Evolutionary conservation across 2,113 vertebrate genomes (phyloP).

Genomic region (Empidonax alnorum): DNA sequence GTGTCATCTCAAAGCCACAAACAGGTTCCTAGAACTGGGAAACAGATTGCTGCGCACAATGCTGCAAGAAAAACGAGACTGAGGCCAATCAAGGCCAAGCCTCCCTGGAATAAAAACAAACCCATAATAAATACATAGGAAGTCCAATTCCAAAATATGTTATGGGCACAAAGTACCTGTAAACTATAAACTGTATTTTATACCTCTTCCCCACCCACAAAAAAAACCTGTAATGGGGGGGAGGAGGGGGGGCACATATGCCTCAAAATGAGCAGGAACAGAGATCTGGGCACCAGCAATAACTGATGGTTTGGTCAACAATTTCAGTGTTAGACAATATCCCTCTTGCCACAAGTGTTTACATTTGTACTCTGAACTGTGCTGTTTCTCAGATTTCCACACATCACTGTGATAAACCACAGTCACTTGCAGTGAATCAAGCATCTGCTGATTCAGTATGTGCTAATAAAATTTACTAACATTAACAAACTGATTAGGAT

Average conservation of each 20-base stretch:
- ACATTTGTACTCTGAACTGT: accelerated
- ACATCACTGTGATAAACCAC: neutral
- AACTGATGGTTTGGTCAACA: neutral
- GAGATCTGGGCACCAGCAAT: neutral
- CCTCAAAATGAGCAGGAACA: neutral
- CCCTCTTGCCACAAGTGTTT: neutral
- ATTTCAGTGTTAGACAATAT: neutral
- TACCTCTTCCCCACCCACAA: accelerated
- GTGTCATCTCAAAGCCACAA: neutral
- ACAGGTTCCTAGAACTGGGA: neutral
- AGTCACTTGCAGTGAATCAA: neutral
- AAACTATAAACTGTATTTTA: neutral
- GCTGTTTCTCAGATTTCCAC: neutral
- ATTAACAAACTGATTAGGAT: neutral
- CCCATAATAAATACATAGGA: accelerated
- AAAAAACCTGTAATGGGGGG: neutral
- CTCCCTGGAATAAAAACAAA: neutral
- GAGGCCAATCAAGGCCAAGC: neutral
- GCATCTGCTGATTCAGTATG: neutral
- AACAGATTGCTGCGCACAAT: neutral
- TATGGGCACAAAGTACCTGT: neutral
- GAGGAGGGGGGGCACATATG: too few species aligned
- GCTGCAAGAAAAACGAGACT: neutral
- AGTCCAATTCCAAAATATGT: neutral
- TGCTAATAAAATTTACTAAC: neutral